A percentile compares a stretch with the other conserved stretches of the same genome.
phyloP scores from a whole-genome alignment of 2,797 vertebrate genomes.

The Pitangus sulphuratus region DNA sequence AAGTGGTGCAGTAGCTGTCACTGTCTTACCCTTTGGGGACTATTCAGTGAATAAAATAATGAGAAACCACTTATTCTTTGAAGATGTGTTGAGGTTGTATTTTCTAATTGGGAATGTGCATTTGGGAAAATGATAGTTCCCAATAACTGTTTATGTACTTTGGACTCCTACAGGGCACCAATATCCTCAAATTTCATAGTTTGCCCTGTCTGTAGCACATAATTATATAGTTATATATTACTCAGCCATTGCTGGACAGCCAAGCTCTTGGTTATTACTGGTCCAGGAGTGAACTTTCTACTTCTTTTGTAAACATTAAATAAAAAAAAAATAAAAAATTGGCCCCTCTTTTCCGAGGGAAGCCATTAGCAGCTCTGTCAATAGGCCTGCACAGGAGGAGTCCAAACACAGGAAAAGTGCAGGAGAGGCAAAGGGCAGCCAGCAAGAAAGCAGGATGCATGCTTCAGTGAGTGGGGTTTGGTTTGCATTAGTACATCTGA shows the following conservation, averaged over 20 bases:
- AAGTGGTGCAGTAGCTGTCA: background rate
- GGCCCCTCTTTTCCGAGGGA: conserved; percentile 50
- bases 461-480: conserved; percentile 51
- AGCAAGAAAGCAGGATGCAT: conserved; percentile 26
- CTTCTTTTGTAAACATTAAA: background rate
- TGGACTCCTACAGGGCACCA: background rate
- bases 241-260: background rate
- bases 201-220: background rate
- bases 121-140: background rate
- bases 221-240: background rate
- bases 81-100: background rate
- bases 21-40: background rate
- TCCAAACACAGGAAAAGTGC: conserved; percentile 43
- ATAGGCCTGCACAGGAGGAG: conserved; percentile 65
- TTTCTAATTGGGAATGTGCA: background rate
- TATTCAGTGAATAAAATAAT: background rate
- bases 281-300: background rate
- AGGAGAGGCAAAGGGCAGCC: conserved; percentile 45
- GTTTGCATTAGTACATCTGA: conserved; percentile 54
- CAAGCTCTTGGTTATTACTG: background rate
- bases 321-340: background rate
- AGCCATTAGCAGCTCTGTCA: conserved; percentile 70
- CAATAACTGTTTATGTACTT: background rate
- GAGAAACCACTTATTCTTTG: background rate
- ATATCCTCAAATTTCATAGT: background rate